These are phyloP conservation scores for Zeuzera pyrina DNA, from an alignment of 2,888 invertebrate species.

Conservation along the genomic window DNA sequence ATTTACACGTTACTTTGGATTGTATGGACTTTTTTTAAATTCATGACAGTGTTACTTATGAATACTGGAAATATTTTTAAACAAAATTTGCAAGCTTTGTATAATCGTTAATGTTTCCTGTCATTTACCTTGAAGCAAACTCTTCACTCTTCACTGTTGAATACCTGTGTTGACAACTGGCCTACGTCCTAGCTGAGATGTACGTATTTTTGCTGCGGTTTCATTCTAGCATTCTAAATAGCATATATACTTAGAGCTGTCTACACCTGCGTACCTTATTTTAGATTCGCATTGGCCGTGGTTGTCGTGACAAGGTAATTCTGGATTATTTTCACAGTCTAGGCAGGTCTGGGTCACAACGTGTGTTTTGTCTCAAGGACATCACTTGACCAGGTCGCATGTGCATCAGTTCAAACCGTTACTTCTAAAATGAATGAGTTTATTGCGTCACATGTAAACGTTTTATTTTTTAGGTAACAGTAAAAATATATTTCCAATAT, in stretches of 20 bases:
- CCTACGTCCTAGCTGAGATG: slow-evolving; percentile 4
- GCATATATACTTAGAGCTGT: slow-evolving; percentile 27
- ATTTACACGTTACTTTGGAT: too few species aligned
- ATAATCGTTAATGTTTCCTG: neutral
- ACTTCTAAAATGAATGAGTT: too few species aligned
- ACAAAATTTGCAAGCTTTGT: neutral
- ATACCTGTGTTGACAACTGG: slow-evolving; percentile 25
- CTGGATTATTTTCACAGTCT: slow-evolving; percentile 67
- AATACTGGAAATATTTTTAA: neutral
- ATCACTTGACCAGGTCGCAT: too few species aligned
- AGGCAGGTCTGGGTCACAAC: slow-evolving; percentile 64
- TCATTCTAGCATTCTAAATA: slow-evolving; percentile 29
- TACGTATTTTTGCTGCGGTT: neutral
- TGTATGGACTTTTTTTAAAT: too few species aligned
- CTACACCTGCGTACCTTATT: slow-evolving; percentile 64
- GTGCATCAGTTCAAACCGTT: too few species aligned
- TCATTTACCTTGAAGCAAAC: slow-evolving; percentile 10
- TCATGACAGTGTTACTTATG: too few species aligned
- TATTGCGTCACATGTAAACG: too few species aligned
- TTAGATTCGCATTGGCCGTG: slow-evolving; percentile 54
- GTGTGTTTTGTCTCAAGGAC: slow-evolving; percentile 64
- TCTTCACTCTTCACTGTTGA: slow-evolving; percentile 11
- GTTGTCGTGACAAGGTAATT: slow-evolving; percentile 55
- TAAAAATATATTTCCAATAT: too few species aligned
- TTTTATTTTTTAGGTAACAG: too few species aligned